Evolutionary conservation across 2,113 vertebrate genomes (phyloP).

Genomic region (Lontra canadensis): DNA sequence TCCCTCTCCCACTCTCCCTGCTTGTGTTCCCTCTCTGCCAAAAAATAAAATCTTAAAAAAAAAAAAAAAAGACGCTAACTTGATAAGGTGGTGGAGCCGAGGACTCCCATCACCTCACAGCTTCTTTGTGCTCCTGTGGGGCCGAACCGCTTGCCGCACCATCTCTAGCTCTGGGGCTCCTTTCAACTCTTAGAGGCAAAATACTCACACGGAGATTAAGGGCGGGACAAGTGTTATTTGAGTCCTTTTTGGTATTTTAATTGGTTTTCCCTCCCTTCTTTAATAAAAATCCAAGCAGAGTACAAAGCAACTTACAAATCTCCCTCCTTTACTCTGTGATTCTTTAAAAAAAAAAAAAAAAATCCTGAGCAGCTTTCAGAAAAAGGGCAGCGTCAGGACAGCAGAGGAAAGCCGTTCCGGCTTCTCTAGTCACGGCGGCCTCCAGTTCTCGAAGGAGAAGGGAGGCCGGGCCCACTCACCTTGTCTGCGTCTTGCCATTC

Average conservation of each 20-base stretch:
- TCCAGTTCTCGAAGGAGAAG: not conserved
- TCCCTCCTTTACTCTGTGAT: not conserved
- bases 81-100: not conserved
- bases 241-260: not conserved
- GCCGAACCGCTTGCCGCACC: not conserved
- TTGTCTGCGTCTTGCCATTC: slow-evolving; percentile 60
- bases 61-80: not conserved
- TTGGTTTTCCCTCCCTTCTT: not conserved
- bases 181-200: not conserved
- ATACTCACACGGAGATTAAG: not conserved
- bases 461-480: not conserved
- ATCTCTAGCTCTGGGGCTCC: not conserved
- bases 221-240: not conserved
- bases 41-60: too few relatives aligned
- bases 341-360: not conserved
- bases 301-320: not conserved
- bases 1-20: too few relatives aligned
- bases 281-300: slow-evolving; percentile 31
- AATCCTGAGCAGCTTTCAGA: not conserved
- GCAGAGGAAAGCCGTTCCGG: not conserved
- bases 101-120: not conserved
- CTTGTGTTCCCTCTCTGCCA: too few relatives aligned
- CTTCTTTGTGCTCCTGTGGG: not conserved
- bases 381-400: not conserved
- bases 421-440: not conserved